phyloP scores from a whole-genome alignment of 2,113 vertebrate genomes.

The Pseudorasbora parva region DNA sequence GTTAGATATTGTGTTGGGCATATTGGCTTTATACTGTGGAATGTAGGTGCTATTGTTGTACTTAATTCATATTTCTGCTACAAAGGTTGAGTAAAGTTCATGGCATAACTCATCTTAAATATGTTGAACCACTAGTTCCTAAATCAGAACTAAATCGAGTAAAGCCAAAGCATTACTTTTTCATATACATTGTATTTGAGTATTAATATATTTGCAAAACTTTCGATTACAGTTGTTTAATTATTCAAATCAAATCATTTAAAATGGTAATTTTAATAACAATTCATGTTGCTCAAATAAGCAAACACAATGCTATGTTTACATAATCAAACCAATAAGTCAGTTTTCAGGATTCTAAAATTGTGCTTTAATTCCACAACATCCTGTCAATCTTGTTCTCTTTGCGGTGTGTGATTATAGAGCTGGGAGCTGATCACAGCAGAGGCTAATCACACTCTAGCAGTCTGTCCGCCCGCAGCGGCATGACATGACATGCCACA shows the following conservation, averaged over 20 bases:
- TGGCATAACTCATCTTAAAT: background rate
- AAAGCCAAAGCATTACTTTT: background rate
- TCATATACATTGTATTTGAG: background rate
- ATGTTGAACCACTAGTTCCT: background rate
- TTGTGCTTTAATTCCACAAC: slow-evolving; percentile 5
- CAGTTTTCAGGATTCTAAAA: background rate
- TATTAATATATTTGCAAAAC: background rate
- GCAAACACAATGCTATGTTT: background rate
- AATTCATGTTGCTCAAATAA: background rate
- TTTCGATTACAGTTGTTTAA: background rate
- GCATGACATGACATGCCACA: background rate
- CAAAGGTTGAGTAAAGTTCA: background rate
- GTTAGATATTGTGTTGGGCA: background rate
- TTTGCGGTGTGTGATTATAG: slow-evolving; percentile 23
- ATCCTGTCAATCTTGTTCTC: background rate
- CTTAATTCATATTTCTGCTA: background rate
- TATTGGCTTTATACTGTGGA: background rate
- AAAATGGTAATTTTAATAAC: background rate
- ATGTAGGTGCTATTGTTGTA: background rate
- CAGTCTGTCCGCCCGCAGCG: slow-evolving; percentile 1
- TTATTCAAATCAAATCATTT: background rate
- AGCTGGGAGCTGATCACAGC: slow-evolving; percentile 21
- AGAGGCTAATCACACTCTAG: slow-evolving; percentile 29
- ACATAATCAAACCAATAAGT: slow-evolving; percentile 1
- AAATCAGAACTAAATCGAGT: background rate